Evolutionary conservation across 1,140 invertebrate genomes (phyloP).

Genomic region (Ips nitidus): DNA sequence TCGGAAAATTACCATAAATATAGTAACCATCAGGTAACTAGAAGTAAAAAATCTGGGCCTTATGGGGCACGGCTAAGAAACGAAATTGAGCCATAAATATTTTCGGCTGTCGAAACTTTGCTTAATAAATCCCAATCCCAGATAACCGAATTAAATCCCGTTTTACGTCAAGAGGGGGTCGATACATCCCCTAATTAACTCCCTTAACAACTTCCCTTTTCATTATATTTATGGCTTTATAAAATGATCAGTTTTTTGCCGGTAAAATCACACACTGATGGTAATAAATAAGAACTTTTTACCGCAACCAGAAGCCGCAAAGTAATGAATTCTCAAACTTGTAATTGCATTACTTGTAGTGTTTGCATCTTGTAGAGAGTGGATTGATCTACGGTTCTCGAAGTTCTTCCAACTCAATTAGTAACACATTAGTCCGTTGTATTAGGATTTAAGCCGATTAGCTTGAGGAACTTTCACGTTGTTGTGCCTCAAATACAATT

Average conservation of each 20-base stretch:
- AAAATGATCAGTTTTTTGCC: too few relatives aligned
- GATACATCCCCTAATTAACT: slow-evolving; percentile 33
- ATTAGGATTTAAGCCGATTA: slow-evolving; percentile 30
- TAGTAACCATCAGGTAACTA: neutral
- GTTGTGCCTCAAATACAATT: neutral
- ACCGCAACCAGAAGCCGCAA: neutral
- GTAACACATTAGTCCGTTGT: slow-evolving; percentile 29
- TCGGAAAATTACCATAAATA: neutral
- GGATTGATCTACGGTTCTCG: slow-evolving; percentile 27
- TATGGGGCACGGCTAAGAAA: slow-evolving; percentile 19
- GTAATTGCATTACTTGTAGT: slow-evolving; percentile 31
- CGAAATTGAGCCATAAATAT: slow-evolving; percentile 33
- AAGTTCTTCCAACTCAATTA: slow-evolving; percentile 31
- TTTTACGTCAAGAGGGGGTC: slow-evolving; percentile 20
- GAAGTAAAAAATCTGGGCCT: neutral
- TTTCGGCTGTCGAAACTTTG: slow-evolving; percentile 33
- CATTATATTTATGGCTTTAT: too few relatives aligned
- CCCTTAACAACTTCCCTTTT: slow-evolving; percentile 22
- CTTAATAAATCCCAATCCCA: slow-evolving; percentile 34
- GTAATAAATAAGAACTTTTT: too few relatives aligned
- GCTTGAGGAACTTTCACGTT: slow-evolving; percentile 22
- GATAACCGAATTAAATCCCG: slow-evolving; percentile 33
- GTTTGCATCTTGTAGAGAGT: slow-evolving; percentile 28
- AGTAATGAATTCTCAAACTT: slow-evolving; percentile 25
- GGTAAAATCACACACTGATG: too few relatives aligned